phyloP scores from a whole-genome alignment of 1,140 invertebrate genomes.

The Cyclina sinensis region DNA sequence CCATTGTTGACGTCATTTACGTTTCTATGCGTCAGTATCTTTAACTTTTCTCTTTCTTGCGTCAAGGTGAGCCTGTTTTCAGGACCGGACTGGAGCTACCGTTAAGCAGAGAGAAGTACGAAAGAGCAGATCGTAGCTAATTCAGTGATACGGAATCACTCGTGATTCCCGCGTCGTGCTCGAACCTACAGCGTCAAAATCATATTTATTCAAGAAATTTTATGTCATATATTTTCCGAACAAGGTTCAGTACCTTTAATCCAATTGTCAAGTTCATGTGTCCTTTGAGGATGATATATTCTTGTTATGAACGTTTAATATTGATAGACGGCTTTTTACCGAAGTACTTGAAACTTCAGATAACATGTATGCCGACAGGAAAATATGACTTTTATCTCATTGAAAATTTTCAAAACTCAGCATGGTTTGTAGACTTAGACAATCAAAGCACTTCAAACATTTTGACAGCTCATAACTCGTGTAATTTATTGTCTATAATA shows the following conservation, averaged over 20 bases:
- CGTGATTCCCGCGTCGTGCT: neutral
- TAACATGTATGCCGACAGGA: neutral
- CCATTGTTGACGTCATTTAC: too few species aligned
- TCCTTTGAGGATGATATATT: neutral
- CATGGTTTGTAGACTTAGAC: neutral
- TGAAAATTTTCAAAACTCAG: neutral
- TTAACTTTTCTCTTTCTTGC: too few species aligned
- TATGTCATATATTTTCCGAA: neutral
- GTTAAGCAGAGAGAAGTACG: neutral
- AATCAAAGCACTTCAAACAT: neutral
- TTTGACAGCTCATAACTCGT: neutral
- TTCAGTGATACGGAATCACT: neutral
- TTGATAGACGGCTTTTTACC: neutral
- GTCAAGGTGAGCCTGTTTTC: too few species aligned
- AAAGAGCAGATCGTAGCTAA: neutral
- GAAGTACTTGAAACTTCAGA: neutral
- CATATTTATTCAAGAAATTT: too few species aligned
- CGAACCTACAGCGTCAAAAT: neutral
- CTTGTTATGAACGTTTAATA: slow-evolving; percentile 2
- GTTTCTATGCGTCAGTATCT: too few species aligned
- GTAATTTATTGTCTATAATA: slow-evolving; percentile 29
- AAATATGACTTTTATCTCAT: neutral
- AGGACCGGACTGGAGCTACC: neutral
- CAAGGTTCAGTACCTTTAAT: neutral
- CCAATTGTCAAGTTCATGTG: neutral